Conservation (phyloP, 1,140 invertebrate species). For the Bursaphelenchus mucronatus region DNA sequence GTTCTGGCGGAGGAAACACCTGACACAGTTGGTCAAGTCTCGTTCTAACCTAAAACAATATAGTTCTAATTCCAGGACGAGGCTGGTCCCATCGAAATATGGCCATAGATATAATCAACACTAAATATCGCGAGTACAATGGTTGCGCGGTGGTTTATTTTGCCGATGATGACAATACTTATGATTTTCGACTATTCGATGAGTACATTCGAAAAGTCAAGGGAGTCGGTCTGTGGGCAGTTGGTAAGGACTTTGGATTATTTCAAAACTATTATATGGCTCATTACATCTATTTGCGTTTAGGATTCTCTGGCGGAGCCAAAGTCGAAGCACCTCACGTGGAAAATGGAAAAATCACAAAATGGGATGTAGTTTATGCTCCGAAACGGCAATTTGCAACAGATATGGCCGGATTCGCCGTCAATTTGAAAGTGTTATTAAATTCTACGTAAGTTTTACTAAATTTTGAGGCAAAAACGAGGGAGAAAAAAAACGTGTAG, state of each 20-base stretch:
- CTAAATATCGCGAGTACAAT: conserved; percentile 17
- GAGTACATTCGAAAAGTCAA: conserved; percentile 28
- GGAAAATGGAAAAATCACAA: conserved; percentile 27
- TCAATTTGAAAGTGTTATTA: conserved; percentile 50
- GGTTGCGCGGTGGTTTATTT: conserved; percentile 28
- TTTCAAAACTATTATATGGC: conserved; percentile 1
- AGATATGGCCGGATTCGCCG: conserved; percentile 36
- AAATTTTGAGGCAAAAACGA: too few relatives aligned
- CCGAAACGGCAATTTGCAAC: conserved; percentile 30
- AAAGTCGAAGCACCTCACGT: conserved; percentile 31
- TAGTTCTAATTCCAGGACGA: conserved; percentile 62
- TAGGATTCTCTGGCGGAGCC: conserved; percentile 18
- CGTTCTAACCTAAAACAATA: background rate
- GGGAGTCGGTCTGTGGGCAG: conserved; percentile 28
- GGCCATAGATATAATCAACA: conserved; percentile 9
- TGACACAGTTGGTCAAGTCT: conserved; percentile 2
- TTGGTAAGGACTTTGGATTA: conserved; percentile 17
- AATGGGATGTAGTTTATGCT: conserved; percentile 16
- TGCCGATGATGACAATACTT: conserved; percentile 28
- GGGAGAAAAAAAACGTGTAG: background rate
- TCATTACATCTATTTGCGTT: background rate
- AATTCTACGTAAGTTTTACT: conserved; percentile 12
- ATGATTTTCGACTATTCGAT: conserved; percentile 22
- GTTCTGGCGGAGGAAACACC: background rate
- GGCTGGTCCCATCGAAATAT: conserved; percentile 38